Conservation (phyloP, 2,888 invertebrate genomes). For the Ennomos erosarius region DNA sequence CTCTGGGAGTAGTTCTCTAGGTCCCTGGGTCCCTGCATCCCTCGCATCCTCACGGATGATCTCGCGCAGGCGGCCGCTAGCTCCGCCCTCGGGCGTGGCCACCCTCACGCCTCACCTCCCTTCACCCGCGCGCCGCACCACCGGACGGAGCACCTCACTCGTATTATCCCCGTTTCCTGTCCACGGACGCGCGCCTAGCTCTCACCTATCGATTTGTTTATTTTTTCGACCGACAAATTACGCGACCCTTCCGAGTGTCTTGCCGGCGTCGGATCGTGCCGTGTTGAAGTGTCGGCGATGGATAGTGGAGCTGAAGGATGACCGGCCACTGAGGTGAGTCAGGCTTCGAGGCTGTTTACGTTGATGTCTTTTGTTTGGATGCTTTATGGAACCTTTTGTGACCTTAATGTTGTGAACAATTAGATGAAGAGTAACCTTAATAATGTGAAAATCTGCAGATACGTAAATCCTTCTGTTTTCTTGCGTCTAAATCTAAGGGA, state of each 20-base stretch:
- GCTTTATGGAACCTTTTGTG: not conserved
- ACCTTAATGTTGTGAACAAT: too few species aligned
- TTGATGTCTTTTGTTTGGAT: conserved; percentile 5
- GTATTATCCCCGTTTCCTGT: conserved; percentile 83
- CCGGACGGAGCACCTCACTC: conserved; percentile 69
- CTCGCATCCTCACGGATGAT: conserved; percentile 38
- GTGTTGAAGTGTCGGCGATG: conserved; percentile 22
- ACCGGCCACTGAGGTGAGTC: conserved; percentile 18
- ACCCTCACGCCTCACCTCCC: conserved; percentile 31
- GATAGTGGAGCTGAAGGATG: conserved; percentile 19
- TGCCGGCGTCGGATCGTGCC: conserved; percentile 36
- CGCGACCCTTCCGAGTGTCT: conserved; percentile 64
- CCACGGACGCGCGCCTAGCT: conserved; percentile 79
- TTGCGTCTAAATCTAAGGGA: too few species aligned
- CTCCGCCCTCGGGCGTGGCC: conserved; percentile 61
- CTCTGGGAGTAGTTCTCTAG: too few species aligned
- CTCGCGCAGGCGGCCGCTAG: conserved; percentile 54
- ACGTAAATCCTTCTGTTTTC: too few species aligned
- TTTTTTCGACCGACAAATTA: conserved; percentile 76
- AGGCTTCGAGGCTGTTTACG: conserved; percentile 3
- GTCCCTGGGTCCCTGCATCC: not conserved
- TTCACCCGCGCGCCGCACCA: conserved; percentile 46
- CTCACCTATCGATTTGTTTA: conserved; percentile 81
- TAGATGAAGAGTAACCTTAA: too few species aligned
- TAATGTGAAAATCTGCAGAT: too few species aligned